These are phyloP conservation scores for Leptarthrus brevirostris DNA, from an alignment of 2,888 invertebrate species.

Conservation along the genomic window DNA sequence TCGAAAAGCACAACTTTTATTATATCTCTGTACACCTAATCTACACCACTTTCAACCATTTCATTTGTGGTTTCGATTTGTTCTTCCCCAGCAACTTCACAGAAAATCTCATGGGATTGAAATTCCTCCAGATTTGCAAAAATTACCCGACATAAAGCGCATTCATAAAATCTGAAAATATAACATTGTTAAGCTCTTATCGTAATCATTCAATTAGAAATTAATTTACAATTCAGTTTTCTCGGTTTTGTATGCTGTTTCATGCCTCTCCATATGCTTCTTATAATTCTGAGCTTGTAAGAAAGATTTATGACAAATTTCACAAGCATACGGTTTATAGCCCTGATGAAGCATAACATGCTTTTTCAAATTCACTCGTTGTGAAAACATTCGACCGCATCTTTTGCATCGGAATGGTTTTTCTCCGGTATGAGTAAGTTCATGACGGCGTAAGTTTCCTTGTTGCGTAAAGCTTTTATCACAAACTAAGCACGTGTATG, in stretches of 20 bases:
- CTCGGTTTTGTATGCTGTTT: slow-evolving; percentile 20
- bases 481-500: slow-evolving; percentile 64
- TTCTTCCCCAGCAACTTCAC: slow-evolving; percentile 55
- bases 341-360: slow-evolving; percentile 66
- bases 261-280: slow-evolving; percentile 59
- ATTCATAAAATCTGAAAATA: slow-evolving; percentile 61
- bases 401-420: slow-evolving; percentile 66
- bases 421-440: slow-evolving; percentile 66
- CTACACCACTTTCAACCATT: slow-evolving; percentile 17
- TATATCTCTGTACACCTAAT: too few relatives aligned
- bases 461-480: slow-evolving; percentile 66
- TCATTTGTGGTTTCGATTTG: slow-evolving; percentile 44
- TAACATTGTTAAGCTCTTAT: too few relatives aligned
- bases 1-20: neutral
- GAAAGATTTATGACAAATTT: slow-evolving; percentile 64
- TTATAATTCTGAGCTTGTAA: slow-evolving; percentile 65
- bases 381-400: slow-evolving; percentile 65
- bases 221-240: slow-evolving; percentile 47
- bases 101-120: slow-evolving; percentile 63
- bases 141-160: slow-evolving; percentile 63
- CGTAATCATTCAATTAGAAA: neutral
- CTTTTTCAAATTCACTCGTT: slow-evolving; percentile 66
- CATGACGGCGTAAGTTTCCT: slow-evolving; percentile 65
- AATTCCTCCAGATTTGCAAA: slow-evolving; percentile 64
- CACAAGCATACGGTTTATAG: slow-evolving; percentile 64